Base-by-base conservation (phyloP, 2,888 invertebrate species). In the Baccha elongata region DNA sequence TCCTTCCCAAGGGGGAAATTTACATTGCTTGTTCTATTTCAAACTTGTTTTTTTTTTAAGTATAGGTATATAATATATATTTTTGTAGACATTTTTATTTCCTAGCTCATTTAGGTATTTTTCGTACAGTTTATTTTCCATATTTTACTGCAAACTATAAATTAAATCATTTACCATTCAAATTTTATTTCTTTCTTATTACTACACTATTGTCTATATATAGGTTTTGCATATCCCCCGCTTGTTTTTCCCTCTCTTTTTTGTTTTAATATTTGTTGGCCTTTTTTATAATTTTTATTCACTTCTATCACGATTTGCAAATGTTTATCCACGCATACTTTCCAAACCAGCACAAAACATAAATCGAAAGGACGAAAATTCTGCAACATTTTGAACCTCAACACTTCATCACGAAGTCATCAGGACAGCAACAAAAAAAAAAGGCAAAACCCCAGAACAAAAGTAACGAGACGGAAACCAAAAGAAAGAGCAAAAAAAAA, bases 71-170 rank as follows among this genome's bases (percentile, higher is more conserved):
- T 15, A 15, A 21, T 6, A 44, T 48, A 46, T 73, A 60, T 60
- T 75, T 80, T 44, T 44, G 58, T 42, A 55, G 74, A 80, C 64
- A 55, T 67, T 65, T 75, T 75, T 71, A 81, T 75, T 75, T 81
- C 55, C 55, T 69, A 65, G 50, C 58, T 67, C 76, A 67, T 81
- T 81, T 58, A n/a, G n/a, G n/a, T n/a, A 48, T 37, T 68, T 67
- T 44, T 52, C 17, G 37, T 26, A 64, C 64, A n/a, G n/a, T 76
- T 76, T 60, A 44, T 29, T 76, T 71, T 75, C 67, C 76, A 76
- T 76, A 71, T 71, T 81, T 81, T 81, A 76, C 71, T 60, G 65
- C 71, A 81, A 81, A 81, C 75, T 81, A 81, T 81, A 81, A 81
- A 81, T 75, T 76, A 71, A 81, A 81, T 76, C 75, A 81, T 69